phyloP scores from a whole-genome alignment of 2,113 vertebrate genomes.

The Nansenia antarctica region DNA sequence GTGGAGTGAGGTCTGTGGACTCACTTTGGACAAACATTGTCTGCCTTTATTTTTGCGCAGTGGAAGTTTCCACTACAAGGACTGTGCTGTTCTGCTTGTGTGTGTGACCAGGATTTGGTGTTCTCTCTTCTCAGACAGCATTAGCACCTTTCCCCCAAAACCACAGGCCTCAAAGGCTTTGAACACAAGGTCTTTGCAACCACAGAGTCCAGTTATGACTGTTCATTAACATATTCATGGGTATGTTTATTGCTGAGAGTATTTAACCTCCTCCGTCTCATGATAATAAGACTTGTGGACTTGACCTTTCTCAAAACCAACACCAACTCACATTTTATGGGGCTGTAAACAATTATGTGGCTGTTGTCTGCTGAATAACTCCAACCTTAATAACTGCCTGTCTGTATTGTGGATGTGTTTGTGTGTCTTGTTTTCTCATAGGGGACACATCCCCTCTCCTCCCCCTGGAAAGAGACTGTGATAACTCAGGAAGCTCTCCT shows the following conservation, averaged over 20 bases:
- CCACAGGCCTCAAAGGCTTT: not conserved
- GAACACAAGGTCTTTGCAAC: not conserved
- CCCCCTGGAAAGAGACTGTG: not conserved
- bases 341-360: not conserved
- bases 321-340: not conserved
- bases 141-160: not conserved
- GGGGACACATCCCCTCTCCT: not conserved
- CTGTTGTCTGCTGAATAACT: not conserved
- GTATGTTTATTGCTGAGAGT: not conserved
- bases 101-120: not conserved
- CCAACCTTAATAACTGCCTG: not conserved
- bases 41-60: not conserved
- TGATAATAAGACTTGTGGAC: not conserved
- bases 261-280: not conserved
- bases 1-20: not conserved
- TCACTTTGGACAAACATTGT: not conserved
- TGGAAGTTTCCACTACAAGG: not conserved
- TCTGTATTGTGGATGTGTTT: not conserved
- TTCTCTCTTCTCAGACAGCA: not conserved
- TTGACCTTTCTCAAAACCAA: not conserved
- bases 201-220: not conserved
- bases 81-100: not conserved
- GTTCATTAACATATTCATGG: not conserved
- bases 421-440: not conserved
- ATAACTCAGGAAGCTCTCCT: not conserved